These are phyloP conservation scores for Limnephilus auricula DNA, from an alignment of 2,888 invertebrate species.

Conservation along the genomic window DNA sequence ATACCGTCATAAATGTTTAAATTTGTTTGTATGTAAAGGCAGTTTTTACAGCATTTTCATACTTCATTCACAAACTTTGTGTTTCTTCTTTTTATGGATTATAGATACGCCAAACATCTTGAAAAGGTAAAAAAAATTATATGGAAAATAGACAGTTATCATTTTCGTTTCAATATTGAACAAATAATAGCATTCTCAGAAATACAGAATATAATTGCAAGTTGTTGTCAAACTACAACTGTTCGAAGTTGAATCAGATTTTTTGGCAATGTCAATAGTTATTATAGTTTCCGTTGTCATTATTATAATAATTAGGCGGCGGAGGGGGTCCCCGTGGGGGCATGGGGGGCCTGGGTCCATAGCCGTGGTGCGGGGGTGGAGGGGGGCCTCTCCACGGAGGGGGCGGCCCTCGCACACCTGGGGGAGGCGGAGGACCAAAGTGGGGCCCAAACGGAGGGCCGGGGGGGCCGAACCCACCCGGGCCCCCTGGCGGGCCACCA, in stretches of 20 bases:
- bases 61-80: background rate
- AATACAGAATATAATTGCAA: background rate
- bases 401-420: conserved; percentile 78
- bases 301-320: conserved; percentile 72
- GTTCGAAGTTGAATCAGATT: background rate
- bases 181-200: background rate
- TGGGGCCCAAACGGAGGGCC: conserved; percentile 71
- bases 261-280: conserved; percentile 55
- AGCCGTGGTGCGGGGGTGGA: conserved; percentile 76
- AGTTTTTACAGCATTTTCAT: background rate
- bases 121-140: background rate
- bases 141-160: background rate
- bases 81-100: background rate
- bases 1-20: background rate
- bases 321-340: conserved; percentile 87
- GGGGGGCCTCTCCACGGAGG: conserved; percentile 84
- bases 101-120: background rate
- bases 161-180: background rate
- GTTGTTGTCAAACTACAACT: background rate
- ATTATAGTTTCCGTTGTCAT: conserved; percentile 63
- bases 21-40: background rate
- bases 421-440: conserved; percentile 77
- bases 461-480: conserved; percentile 71
- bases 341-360: conserved; percentile 75
- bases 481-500: conserved; percentile 68